A percentile compares a stretch with the other conserved stretches of the same genome.
Evolutionary conservation across 2,888 invertebrate genomes (phyloP).

Genomic region (Herminia tarsipennalis): DNA sequence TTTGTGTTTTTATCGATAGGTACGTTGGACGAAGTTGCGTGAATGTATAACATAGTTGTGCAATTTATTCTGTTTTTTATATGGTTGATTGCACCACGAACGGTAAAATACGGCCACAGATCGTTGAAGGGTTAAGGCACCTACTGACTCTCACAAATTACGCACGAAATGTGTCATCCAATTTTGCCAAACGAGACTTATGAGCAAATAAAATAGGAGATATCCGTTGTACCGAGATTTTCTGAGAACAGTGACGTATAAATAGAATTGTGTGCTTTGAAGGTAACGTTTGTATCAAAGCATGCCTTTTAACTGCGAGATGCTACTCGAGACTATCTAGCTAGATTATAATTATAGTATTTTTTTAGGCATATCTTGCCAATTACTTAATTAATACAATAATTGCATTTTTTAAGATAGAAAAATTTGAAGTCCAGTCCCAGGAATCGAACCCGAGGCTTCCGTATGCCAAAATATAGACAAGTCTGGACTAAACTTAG

Average conservation of each 20-base stretch:
- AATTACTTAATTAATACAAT: too few relatives aligned
- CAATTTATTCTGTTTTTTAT: background rate
- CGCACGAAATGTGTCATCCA: conserved; percentile 71
- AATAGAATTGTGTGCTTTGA: conserved; percentile 1
- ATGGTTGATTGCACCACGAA: conserved; percentile 14
- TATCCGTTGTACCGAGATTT: conserved; percentile 52
- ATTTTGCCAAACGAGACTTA: conserved; percentile 51
- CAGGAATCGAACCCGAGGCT: too few relatives aligned
- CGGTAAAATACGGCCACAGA: background rate
- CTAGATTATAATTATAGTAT: too few relatives aligned
- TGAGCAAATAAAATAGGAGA: conserved; percentile 44
- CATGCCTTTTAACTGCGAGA: too few relatives aligned
- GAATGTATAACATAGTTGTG: background rate
- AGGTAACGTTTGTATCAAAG: too few relatives aligned
- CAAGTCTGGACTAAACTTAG: too few relatives aligned
- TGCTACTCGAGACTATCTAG: too few relatives aligned
- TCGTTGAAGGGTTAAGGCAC: conserved; percentile 57
- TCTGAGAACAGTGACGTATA: conserved; percentile 25
- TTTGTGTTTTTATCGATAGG: too few relatives aligned
- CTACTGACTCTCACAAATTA: conserved; percentile 52
- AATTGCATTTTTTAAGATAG: too few relatives aligned
- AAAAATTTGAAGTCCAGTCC: too few relatives aligned
- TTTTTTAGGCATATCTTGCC: too few relatives aligned
- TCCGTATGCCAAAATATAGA: too few relatives aligned
- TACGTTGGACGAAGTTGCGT: background rate